Conservation (phyloP, 2,113 vertebrate species). For the Tetrao urogallus region DNA sequence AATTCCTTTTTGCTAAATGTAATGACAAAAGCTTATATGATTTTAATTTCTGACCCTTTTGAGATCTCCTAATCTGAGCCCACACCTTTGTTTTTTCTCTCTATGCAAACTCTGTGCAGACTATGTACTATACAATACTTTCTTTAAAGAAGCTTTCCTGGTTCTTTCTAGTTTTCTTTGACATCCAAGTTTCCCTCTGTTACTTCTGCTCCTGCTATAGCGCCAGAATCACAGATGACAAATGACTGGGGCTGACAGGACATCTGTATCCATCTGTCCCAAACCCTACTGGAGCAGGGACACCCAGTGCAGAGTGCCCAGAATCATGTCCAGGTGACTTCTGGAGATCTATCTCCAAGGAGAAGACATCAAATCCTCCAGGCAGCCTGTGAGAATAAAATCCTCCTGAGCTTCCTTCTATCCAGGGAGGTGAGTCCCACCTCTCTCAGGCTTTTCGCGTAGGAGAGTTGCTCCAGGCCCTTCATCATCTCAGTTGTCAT, state of each 20-base stretch:
- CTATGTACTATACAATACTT: not conserved
- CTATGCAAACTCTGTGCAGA: not conserved
- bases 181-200: not conserved
- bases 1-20: not conserved
- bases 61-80: not conserved
- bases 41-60: not conserved
- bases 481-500: accelerated
- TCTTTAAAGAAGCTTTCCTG: not conserved
- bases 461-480: not conserved
- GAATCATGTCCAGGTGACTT: accelerated
- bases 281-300: accelerated
- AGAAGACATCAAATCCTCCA: not conserved
- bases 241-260: not conserved
- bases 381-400: not conserved
- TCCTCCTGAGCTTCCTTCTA: not conserved
- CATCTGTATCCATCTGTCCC: not conserved
- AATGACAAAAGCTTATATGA: not conserved
- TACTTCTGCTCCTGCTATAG: not conserved
- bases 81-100: not conserved
- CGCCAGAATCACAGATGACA: not conserved
- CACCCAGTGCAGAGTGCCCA: not conserved
- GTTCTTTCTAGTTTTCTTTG: not conserved
- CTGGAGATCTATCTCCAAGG: not conserved
- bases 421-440: not conserved
- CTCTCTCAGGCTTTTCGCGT: not conserved